Base-by-base conservation (phyloP, 2,888 invertebrate genomes). In the Xestia rhomboidea region DNA sequence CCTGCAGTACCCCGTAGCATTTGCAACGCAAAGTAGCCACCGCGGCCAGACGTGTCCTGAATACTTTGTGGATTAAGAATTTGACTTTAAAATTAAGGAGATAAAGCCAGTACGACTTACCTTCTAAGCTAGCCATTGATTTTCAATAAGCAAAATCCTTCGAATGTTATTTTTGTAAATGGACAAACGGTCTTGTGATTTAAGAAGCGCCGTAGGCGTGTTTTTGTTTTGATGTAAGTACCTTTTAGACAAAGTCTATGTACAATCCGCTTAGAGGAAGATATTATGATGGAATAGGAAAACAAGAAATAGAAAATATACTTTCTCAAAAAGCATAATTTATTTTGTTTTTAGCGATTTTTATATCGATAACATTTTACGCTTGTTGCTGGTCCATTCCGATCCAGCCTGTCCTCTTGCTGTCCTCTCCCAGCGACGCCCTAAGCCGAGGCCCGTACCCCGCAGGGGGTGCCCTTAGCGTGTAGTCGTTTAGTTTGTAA, bases 61-160 rank as follows among this genome's bases (percentile, higher is more conserved):
- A 93, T 94, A 93, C 92, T 93, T 92, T 86, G 86, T 84, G 93
- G 94, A 94, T 94, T 94, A 93, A 91, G 91, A 93, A 95, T 95
- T 95, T 95, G 94, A 94, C 93, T 95, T 95, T 94, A 91, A 94
- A 94, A 95, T 95, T 90, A 93, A 93, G 93, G 83, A 91, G 93
- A 93, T 94, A 92, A 94, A 90, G 90, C 88, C 89, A 91, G 90
- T 90, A 87, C 91, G 89, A 89, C 90, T 90, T 91, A 89, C 88
- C 88, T 90, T 90, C 90, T 90, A 86, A 91, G 90, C 89, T 87
- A 85, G 83, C 85, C 90, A 92, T 93, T 92, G 93, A 91, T 92
- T 93, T 93, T 92, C 90, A 92, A 92, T 91, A 89, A 89, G 73
- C 89, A 68, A 84, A 87, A 87, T 87, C 84, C 83, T 76, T 44